Conservation (phyloP, 1,140 invertebrate species). For the Trichoplusia ni region DNA sequence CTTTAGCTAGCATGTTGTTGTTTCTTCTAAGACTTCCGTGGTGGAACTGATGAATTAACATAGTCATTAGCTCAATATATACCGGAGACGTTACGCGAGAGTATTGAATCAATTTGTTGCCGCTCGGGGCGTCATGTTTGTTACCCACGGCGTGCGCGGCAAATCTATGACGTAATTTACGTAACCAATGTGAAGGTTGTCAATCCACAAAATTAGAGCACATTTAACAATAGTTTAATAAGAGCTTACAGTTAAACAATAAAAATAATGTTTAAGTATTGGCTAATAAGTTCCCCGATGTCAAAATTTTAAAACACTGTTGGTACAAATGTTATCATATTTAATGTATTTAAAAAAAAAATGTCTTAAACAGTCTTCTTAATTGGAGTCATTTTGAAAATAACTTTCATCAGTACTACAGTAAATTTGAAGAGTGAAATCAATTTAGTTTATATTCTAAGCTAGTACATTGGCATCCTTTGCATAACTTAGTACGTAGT, state of each 20-base stretch:
- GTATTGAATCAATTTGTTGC: slow-evolving; percentile 76
- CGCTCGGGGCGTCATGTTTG: slow-evolving; percentile 69
- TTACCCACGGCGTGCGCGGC: slow-evolving; percentile 60
- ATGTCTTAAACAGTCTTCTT: too few relatives aligned
- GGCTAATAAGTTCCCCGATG: too few relatives aligned
- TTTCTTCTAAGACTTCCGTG: slow-evolving; percentile 73
- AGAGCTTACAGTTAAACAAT: too few relatives aligned
- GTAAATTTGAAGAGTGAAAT: slow-evolving; percentile 32
- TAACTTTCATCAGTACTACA: too few relatives aligned
- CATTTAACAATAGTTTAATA: slow-evolving; percentile 3
- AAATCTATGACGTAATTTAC: slow-evolving; percentile 74
- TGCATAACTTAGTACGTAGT: slow-evolving; percentile 10
- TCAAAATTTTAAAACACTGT: too few relatives aligned
- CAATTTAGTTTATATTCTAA: slow-evolving; percentile 34
- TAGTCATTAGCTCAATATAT: slow-evolving; percentile 79
- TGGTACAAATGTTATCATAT: too few relatives aligned
- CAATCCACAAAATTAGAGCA: slow-evolving; percentile 25
- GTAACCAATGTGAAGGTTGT: slow-evolving; percentile 77
- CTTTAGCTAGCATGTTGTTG: slow-evolving; percentile 76
- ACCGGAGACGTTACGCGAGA: slow-evolving; percentile 79
- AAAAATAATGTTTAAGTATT: too few relatives aligned
- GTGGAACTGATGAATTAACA: slow-evolving; percentile 78
- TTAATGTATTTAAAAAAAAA: too few relatives aligned
- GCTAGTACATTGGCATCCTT: slow-evolving; percentile 21
- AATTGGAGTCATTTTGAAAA: too few relatives aligned